phyloP scores from a whole-genome alignment of 2,113 vertebrate genomes.

The Ceuthmochares aereus region DNA sequence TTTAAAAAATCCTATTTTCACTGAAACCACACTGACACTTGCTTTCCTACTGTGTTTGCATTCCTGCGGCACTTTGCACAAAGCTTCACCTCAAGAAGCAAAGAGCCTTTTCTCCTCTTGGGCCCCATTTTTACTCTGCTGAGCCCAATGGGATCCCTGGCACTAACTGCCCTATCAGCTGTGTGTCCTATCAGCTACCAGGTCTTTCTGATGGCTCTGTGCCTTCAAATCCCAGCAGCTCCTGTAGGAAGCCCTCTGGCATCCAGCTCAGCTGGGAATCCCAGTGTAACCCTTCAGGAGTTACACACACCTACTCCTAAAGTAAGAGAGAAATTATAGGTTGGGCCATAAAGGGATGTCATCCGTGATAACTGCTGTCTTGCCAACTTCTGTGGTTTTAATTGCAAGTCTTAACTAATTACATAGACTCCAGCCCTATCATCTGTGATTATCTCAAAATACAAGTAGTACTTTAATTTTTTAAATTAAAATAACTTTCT shows the following conservation, averaged over 20 bases:
- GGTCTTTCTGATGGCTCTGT: background rate
- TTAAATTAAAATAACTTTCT: background rate
- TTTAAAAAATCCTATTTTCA: background rate
- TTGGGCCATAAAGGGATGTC: background rate
- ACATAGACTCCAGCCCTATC: background rate
- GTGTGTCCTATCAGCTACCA: background rate
- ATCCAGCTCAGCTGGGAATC: background rate
- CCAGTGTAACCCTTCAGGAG: background rate
- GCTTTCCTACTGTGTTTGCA: background rate
- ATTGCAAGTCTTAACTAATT: background rate
- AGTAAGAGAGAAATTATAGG: background rate
- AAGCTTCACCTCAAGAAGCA: background rate
- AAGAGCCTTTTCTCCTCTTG: background rate
- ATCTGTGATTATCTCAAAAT: slow-evolving; percentile 6
- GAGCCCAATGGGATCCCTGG: background rate
- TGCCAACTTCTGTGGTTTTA: background rate
- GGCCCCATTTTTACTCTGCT: background rate
- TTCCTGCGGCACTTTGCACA: background rate
- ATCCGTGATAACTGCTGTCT: background rate
- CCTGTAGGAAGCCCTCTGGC: background rate
- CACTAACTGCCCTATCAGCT: background rate
- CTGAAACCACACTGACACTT: background rate
- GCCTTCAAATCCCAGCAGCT: background rate
- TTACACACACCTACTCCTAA: background rate
- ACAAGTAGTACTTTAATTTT: background rate